A percentile compares a stretch with the other conserved stretches of the same genome.
Conservation (phyloP, 2,797 vertebrate genomes). For the Okamejei kenojei region DNA sequence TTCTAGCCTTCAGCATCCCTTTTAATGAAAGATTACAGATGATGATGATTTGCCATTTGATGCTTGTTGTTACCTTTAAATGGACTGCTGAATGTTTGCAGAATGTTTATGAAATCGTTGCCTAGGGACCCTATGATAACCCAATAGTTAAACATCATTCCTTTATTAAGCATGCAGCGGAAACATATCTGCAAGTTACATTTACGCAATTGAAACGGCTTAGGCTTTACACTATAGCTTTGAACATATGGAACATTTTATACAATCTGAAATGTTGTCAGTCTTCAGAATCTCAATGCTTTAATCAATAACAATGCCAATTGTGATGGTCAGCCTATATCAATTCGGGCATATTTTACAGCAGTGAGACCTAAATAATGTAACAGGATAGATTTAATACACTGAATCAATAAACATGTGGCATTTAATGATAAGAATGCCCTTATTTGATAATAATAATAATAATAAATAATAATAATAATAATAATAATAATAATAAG, state of each 20-base stretch:
- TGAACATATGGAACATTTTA: too few relatives aligned
- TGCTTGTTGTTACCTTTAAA: neutral
- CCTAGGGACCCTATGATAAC: neutral
- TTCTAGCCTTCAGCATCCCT: neutral
- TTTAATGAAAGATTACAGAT: neutral
- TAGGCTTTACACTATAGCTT: too few relatives aligned
- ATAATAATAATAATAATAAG: neutral
- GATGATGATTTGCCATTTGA: neutral
- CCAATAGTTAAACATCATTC: too few relatives aligned
- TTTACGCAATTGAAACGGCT: too few relatives aligned
- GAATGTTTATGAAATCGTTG: neutral
- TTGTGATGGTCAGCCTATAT: neutral
- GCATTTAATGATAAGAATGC: neutral
- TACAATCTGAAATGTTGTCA: too few relatives aligned
- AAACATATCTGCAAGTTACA: too few relatives aligned
- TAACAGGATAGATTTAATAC: conserved; percentile 43
- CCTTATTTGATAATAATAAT: neutral
- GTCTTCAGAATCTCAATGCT: too few relatives aligned
- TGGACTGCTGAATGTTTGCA: neutral
- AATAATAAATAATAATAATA: neutral
- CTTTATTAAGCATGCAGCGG: too few relatives aligned
- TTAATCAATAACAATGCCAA: too few relatives aligned
- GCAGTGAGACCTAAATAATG: conserved; percentile 54
- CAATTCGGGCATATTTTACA: conserved; percentile 40
- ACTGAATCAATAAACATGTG: neutral